These are phyloP conservation scores for Sphaeridia pumilis DNA, from an alignment of 2,888 invertebrate species.

Conservation along the genomic window DNA sequence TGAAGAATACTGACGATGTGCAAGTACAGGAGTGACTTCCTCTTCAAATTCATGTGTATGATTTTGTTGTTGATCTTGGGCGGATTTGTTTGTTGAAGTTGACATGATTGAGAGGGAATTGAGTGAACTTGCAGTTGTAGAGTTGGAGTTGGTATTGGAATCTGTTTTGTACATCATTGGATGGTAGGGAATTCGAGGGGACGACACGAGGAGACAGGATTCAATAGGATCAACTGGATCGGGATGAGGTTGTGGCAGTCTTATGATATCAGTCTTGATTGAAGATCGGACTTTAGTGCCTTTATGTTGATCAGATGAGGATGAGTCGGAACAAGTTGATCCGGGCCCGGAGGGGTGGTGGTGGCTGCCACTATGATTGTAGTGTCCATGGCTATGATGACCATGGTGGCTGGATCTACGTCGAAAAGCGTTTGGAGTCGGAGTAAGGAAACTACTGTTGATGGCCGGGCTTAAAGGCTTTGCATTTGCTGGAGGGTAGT, in stretches of 20 bases:
- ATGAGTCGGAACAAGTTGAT: neutral
- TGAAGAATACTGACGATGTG: neutral
- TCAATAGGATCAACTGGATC: conserved; percentile 8
- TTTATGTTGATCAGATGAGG: neutral
- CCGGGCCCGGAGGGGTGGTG: neutral
- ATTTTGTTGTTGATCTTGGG: neutral
- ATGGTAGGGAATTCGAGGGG: conserved; percentile 14
- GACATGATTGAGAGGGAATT: conserved; percentile 17
- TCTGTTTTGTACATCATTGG: conserved; percentile 2
- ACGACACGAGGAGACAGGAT: conserved; percentile 10
- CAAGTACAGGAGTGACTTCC: neutral
- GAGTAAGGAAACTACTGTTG: conserved; percentile 32
- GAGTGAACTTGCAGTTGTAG: conserved; percentile 16
- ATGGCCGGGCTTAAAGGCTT: conserved; percentile 25
- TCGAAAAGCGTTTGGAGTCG: conserved; percentile 35
- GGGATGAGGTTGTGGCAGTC: conserved; percentile 23
- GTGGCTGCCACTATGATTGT: neutral
- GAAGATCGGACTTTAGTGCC: conserved; percentile 12
- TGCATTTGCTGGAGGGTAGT: conserved; percentile 19
- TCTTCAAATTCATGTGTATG: neutral
- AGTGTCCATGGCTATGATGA: conserved; percentile 7
- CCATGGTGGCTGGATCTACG: conserved; percentile 19
- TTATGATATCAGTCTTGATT: conserved; percentile 36
- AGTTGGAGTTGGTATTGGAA: conserved; percentile 13
- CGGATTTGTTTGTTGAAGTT: conserved; percentile 8